These are phyloP conservation scores for Peromyscus leucopus DNA, from an alignment of 2,113 vertebrate genomes.

Conservation along the genomic window DNA sequence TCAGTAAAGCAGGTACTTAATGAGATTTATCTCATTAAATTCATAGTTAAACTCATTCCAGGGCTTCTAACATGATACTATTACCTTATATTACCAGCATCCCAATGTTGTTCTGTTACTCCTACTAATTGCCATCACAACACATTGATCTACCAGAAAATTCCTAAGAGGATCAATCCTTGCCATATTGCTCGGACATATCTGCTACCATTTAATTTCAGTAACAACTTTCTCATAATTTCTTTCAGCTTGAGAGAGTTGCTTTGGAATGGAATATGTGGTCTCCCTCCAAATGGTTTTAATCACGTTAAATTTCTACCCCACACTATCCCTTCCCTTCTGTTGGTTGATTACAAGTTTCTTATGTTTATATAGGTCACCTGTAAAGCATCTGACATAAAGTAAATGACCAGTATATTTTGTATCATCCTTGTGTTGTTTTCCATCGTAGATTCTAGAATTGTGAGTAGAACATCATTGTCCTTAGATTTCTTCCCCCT, in stretches of 20 bases:
- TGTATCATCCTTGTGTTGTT: slow-evolving; percentile 31
- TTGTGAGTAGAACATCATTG: slow-evolving; percentile 30
- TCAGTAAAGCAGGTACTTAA: neutral
- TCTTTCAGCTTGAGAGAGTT: neutral
- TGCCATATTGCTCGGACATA: neutral
- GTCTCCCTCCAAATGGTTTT: neutral
- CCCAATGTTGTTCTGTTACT: neutral
- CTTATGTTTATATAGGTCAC: neutral
- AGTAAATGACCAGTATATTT: slow-evolving; percentile 40
- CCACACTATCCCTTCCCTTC: neutral
- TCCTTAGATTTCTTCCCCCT: slow-evolving; percentile 27
- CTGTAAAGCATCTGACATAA: slow-evolving; percentile 15
- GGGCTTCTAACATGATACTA: neutral
- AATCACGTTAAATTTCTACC: neutral
- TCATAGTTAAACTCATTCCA: neutral
- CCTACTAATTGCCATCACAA: neutral
- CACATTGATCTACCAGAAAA: neutral
- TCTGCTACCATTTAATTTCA: neutral
- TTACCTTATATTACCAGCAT: neutral
- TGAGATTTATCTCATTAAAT: neutral
- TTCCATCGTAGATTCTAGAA: slow-evolving; percentile 18
- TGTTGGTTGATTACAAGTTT: neutral
- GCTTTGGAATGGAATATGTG: neutral
- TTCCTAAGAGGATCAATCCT: neutral
- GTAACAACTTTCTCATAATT: neutral